A percentile compares a stretch with the other conserved stretches of the same genome.
Evolutionary conservation across 2,113 vertebrate species (phyloP).

Genomic region (Pseudorasbora parva): DNA sequence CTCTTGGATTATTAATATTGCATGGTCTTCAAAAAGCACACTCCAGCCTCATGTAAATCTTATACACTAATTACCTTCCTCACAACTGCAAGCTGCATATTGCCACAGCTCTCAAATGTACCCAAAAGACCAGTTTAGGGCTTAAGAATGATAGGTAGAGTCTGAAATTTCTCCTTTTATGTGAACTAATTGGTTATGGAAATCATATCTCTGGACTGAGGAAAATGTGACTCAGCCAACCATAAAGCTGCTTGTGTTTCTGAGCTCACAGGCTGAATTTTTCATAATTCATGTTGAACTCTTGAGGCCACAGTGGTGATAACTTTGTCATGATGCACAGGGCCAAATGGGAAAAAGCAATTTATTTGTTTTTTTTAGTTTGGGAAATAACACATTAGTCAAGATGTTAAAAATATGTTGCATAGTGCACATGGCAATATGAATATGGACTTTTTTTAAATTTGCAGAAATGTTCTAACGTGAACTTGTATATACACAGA

Average conservation of each 20-base stretch:
- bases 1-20: conserved; percentile 16
- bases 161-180: background rate
- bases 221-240: conserved; percentile 3
- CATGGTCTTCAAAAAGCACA: background rate
- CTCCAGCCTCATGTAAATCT: conserved; percentile 18
- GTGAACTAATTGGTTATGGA: background rate
- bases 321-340: background rate
- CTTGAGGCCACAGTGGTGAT: background rate
- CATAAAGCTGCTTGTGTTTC: background rate
- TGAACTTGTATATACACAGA: too few relatives aligned
- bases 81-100: background rate
- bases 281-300: background rate
- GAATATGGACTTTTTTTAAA: background rate
- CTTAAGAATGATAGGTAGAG: conserved; percentile 11
- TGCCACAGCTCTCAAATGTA: conserved; percentile 4
- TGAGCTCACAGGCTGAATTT: background rate
- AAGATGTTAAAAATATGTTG: background rate
- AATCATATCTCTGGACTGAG: conserved; percentile 1
- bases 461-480: background rate
- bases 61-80: background rate
- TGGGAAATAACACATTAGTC: background rate
- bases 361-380: background rate
- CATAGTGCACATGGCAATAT: background rate
- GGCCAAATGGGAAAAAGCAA: background rate
- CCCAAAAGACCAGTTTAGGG: background rate